Conservation (phyloP, 2,888 invertebrate genomes). For the Thyatira batis region DNA sequence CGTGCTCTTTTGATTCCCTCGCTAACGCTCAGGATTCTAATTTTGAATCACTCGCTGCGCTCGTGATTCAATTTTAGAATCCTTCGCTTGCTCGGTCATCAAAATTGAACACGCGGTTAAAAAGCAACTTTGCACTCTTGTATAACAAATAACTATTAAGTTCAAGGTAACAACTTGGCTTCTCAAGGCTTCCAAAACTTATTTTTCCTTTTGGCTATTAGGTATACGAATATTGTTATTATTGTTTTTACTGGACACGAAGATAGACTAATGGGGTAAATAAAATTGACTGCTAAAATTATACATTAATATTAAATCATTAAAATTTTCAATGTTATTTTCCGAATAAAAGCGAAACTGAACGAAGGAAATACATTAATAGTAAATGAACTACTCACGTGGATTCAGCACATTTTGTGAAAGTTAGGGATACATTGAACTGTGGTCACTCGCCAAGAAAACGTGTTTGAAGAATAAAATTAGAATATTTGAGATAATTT, state of each 20-base stretch:
- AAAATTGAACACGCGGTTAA: too few relatives aligned
- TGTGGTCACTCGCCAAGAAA: constrained; percentile 36
- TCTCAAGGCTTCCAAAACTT: too few relatives aligned
- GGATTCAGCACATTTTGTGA: constrained; percentile 34
- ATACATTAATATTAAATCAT: neutral
- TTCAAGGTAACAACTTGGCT: too few relatives aligned
- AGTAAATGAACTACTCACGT: constrained; percentile 26
- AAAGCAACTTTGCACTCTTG: too few relatives aligned
- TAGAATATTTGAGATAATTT: constrained; percentile 24
- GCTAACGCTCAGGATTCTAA: too few relatives aligned
- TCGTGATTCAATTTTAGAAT: too few relatives aligned
- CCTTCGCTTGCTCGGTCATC: too few relatives aligned
- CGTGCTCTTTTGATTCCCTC: too few relatives aligned
- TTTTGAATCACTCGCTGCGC: too few relatives aligned
- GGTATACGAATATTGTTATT: neutral
- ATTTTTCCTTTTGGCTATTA: too few relatives aligned
- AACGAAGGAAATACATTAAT: constrained; percentile 12
- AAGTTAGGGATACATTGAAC: constrained; percentile 27
- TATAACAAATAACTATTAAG: too few relatives aligned
- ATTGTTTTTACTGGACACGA: neutral
- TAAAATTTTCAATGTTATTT: constrained; percentile 18
- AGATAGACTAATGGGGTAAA: too few relatives aligned
- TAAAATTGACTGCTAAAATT: neutral
- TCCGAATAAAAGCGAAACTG: constrained; percentile 21
- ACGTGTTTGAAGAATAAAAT: constrained; percentile 40